Base-by-base conservation (phyloP, 2,797 vertebrate genomes). In the Hippoglossus hippoglossus region DNA sequence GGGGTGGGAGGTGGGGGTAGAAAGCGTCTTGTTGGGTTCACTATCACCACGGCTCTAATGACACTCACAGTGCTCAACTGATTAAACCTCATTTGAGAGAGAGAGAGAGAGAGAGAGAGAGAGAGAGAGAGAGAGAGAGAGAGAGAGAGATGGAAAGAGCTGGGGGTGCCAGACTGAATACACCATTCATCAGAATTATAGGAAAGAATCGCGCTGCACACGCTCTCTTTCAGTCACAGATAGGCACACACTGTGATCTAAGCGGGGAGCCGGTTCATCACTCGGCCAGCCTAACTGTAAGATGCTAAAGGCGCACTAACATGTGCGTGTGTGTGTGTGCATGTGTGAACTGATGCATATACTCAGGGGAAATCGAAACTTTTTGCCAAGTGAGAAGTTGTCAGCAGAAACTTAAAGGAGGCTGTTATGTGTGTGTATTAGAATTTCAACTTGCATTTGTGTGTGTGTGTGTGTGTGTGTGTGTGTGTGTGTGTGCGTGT, bases 171-270 rank as follows among this genome's bases (percentile, higher is more conserved):
- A 60, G 25, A 36, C 63, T 67, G 61, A 78, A 75, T 39, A 68
- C 63, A 79, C 75, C 50, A 75, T 81, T 83, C 68, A 78, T 82
- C 80, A 79, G 53, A 68, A 80, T 84, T 80, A 78, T 4, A 64
- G 57, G 52, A 5, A 72, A 36, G 34, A 84, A 68, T 71, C 64
- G 71, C 25, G 6, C 57, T 41, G 31, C 39, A 55, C 34, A 2
- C 51, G 0, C 21, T 63, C 10, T 52, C 11, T 55, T 55, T 52
- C 64, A 54, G 8, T 31, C 44, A 24, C 31, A 21, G 36, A 77
- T 26, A 58, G 2, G 19, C 18, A 39, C 26, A 53, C 13, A 34
- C 22, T 61, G 39, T n/a, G 31, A 70, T 52, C 24, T n/a, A 24
- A 52, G 31, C 2, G 0, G 57, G 63, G 36, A 60, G 65, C 22